Percentiles rank a stretch among this genome's conserved stretches.
These are phyloP conservation scores for Enteromius thamalakanensis DNA, from an alignment of 2,797 vertebrate species.

Conservation along the genomic window DNA sequence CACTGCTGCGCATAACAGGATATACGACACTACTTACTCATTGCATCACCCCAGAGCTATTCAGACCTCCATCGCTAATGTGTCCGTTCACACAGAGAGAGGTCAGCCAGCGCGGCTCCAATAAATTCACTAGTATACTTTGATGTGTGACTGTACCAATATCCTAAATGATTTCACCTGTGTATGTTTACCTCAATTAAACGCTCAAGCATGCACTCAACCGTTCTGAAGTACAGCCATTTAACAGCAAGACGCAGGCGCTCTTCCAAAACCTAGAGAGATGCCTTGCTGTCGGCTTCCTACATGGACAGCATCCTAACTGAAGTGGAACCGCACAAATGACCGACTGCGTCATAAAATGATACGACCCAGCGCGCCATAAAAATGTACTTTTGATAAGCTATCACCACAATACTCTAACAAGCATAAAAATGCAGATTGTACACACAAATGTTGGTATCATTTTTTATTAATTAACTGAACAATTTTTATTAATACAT, in stretches of 20 bases:
- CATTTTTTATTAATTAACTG: not conserved
- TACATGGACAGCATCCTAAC: not conserved
- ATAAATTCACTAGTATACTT: conserved; percentile 40
- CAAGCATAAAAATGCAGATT: not conserved
- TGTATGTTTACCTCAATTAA: conserved; percentile 4
- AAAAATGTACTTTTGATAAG: not conserved
- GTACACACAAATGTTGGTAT: not conserved
- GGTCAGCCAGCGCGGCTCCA: conserved; percentile 38
- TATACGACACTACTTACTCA: conserved; percentile 52
- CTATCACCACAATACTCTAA: not conserved
- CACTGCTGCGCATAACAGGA: conserved; percentile 51
- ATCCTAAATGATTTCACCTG: conserved; percentile 15
- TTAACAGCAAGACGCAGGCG: conserved; percentile 20
- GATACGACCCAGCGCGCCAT: not conserved
- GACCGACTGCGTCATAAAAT: not conserved
- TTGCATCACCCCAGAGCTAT: conserved; percentile 57
- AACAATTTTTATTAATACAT: not conserved
- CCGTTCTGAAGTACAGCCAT: conserved; percentile 14
- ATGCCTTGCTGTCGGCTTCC: not conserved
- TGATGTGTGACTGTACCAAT: conserved; percentile 23
- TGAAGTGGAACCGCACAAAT: not conserved
- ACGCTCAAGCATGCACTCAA: conserved; percentile 26
- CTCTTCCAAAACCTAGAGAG: not conserved
- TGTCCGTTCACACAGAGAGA: conserved; percentile 42
- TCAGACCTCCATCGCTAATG: conserved; percentile 48